Evolutionary conservation across 1,140 invertebrate species (phyloP).

Genomic region (Bombus picipes): DNA sequence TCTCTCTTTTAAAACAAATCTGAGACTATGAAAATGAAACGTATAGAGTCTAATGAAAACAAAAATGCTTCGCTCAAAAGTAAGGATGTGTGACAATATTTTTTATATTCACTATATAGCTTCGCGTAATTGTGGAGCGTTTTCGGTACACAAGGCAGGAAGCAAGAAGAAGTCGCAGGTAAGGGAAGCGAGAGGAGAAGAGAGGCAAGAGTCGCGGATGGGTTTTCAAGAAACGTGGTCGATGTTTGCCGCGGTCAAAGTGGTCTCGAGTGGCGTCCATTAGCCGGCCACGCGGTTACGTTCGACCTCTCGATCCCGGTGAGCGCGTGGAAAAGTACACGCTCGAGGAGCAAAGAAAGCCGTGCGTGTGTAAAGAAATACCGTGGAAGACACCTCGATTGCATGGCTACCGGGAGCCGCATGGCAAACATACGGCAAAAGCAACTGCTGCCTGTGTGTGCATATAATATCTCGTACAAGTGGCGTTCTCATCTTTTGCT

Average conservation of each 20-base stretch:
- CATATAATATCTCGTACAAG: conserved; percentile 61
- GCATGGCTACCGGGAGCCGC: conserved; percentile 78
- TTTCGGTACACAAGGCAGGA: conserved; percentile 60
- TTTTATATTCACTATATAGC: too few species aligned
- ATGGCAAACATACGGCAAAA: conserved; percentile 72
- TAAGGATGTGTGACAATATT: too few species aligned
- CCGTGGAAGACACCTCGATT: conserved; percentile 79
- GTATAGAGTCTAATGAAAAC: too few species aligned
- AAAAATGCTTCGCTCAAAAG: too few species aligned
- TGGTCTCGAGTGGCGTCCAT: conserved; percentile 81
- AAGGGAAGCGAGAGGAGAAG: conserved; percentile 9
- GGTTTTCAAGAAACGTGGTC: conserved; percentile 80
- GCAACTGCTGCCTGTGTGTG: conserved; percentile 54
- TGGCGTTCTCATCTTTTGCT: conserved; percentile 64
- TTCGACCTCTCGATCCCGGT: conserved; percentile 31
- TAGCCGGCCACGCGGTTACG: conserved; percentile 77
- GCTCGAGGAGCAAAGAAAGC: conserved; percentile 67
- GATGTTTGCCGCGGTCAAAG: conserved; percentile 80
- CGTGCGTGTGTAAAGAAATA: conserved; percentile 80
- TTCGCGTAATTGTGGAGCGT: conserved; percentile 33
- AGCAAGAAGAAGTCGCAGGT: conserved; percentile 16
- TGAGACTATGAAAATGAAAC: too few species aligned
- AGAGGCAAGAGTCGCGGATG: conserved; percentile 68
- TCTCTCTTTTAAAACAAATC: too few species aligned
- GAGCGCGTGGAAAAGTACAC: conserved; percentile 71